A percentile compares a stretch with the other conserved stretches of the same genome.
These are phyloP conservation scores for Ara ararauna DNA, from an alignment of 2,797 vertebrate genomes.

Conservation along the genomic window DNA sequence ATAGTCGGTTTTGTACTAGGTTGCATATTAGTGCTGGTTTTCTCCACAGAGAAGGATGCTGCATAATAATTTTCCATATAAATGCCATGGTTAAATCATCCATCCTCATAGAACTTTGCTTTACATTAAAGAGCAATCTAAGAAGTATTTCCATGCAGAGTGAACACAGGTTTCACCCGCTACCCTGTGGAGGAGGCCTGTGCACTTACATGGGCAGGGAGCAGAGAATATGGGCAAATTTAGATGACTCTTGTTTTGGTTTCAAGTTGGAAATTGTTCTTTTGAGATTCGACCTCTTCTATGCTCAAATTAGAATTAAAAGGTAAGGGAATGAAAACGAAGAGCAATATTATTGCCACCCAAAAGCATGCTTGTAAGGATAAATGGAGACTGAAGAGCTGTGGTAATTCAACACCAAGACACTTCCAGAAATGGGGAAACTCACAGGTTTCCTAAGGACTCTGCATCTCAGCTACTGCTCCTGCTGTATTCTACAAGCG, in stretches of 20 bases:
- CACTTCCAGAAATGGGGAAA: not conserved
- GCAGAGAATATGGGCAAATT: not conserved
- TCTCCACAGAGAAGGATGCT: not conserved
- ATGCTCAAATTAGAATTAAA: not conserved
- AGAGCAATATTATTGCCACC: not conserved
- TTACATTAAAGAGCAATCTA: not conserved
- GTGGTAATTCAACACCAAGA: not conserved
- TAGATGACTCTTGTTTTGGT: not conserved
- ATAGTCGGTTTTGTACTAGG: not conserved
- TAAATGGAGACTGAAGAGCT: not conserved
- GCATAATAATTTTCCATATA: not conserved
- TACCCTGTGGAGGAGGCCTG: not conserved
- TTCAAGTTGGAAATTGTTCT: not conserved
- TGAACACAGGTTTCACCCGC: not conserved
- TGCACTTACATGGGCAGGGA: not conserved
- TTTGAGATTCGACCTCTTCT: not conserved
- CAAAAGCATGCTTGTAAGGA: not conserved
- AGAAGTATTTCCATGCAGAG: not conserved
- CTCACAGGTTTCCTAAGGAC: not conserved
- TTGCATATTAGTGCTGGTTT: not conserved
- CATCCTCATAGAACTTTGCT: not conserved
- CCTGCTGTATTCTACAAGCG: constrained; percentile 10
- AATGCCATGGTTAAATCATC: not conserved
- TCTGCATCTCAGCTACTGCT: not conserved
- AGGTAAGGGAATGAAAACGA: not conserved